These are phyloP conservation scores for Seriola quinqueradiata DNA, from an alignment of 2,113 vertebrate genomes.

Conservation along the genomic window DNA sequence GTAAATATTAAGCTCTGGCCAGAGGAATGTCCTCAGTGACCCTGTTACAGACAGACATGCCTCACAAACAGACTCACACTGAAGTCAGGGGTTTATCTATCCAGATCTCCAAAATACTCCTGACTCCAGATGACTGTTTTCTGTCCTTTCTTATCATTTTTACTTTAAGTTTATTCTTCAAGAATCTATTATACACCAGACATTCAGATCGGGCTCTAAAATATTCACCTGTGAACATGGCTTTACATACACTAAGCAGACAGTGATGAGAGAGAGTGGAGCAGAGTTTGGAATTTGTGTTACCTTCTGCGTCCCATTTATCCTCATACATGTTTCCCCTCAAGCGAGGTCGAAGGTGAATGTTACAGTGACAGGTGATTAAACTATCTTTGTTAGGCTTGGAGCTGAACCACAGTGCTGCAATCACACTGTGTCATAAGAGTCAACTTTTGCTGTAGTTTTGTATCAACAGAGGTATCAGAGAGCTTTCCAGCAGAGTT, in stretches of 20 bases:
- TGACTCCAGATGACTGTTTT: slow-evolving; percentile 3
- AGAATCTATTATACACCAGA: slow-evolving; percentile 24
- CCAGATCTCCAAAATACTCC: slow-evolving; percentile 26
- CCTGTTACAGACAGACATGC: slow-evolving; percentile 25
- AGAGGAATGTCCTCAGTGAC: slow-evolving; percentile 59
- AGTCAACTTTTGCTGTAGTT: not conserved
- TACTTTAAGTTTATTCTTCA: not conserved
- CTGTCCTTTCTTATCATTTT: slow-evolving; percentile 4
- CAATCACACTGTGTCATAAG: not conserved
- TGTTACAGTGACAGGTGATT: slow-evolving; percentile 21
- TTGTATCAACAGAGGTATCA: slow-evolving; percentile 21
- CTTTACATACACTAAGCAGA: not conserved
- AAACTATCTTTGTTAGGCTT: slow-evolving; percentile 14
- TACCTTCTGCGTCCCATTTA: slow-evolving; percentile 10
- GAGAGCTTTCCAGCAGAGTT: slow-evolving; percentile 5
- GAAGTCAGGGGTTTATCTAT: slow-evolving; percentile 24
- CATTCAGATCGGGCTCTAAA: not conserved
- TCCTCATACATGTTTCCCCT: slow-evolving; percentile 8
- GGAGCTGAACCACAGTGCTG: slow-evolving; percentile 17
- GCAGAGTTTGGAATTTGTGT: slow-evolving; percentile 6
- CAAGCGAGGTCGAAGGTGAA: slow-evolving; percentile 38
- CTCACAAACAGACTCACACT: slow-evolving; percentile 28
- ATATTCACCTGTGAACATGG: not conserved
- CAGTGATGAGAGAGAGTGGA: not conserved
- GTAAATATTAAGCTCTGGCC: slow-evolving; percentile 39